Evolutionary conservation across 2,113 vertebrate genomes (phyloP), one percentile per base, ranked within the genome.

Genomic region (Agapornis roseicollis): DNA sequence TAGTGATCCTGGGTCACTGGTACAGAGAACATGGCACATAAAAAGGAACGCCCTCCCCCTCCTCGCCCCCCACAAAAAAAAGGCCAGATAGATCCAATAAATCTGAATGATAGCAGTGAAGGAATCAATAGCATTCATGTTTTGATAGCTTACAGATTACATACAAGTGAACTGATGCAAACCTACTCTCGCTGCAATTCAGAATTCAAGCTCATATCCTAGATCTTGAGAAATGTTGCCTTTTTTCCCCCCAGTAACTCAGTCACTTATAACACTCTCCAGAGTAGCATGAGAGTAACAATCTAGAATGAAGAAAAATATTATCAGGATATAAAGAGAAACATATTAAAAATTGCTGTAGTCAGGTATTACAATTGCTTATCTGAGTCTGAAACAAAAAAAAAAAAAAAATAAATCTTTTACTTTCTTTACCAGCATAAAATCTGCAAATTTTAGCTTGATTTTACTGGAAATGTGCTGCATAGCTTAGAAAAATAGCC

Each of bases 381-480:
- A 52, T 56, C 47, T 73, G n/a, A 81, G 28, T 64, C n/a, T 80
- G 35, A 96, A 95, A 61, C 50, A 70, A n/a, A 78, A 73, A 70
- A 28, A 60, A 58, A 52, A 65, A n/a, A 78, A 73, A 70, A 28
- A 60, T 53, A 52, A 65, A 52, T 20, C 3, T 89, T 61, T 35
- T 50, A 3, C 37, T 76, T 85, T 42, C 35, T 69, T 73, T 35
- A 70, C 4, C 64, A 27, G 19, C 25, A 7, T 56, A 72, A 70
- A 84, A 52, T 25, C 33, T 56, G 60, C 44, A 84, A 71, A 65
- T 70, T 72, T 87, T 58, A 84, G 11, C 28, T 81, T 84, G 19
- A 27, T 84, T 87, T 89, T 65, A 81, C n/a, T 39, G 33, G 28
- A 73, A 77, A 61, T 37, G 15, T 19, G n/a, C 44, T 66, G 60